phyloP scores from a whole-genome alignment of 2,797 vertebrate genomes.

The Apodemus agrarius region DNA sequence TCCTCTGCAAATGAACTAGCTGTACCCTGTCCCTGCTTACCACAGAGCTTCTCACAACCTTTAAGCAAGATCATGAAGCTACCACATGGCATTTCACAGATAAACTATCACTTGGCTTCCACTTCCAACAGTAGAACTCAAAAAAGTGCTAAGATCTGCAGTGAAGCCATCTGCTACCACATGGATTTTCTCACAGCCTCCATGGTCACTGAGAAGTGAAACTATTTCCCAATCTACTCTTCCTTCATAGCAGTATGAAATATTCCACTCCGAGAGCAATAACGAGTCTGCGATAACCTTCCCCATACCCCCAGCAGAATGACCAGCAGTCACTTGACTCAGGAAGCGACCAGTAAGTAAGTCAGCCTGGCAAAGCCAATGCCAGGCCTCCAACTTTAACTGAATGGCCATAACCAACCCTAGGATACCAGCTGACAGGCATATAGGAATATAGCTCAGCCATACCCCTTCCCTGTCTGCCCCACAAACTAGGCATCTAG shows the following conservation, averaged over 20 bases:
- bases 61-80: slow-evolving; percentile 84
- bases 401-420: slow-evolving; percentile 72
- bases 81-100: slow-evolving; percentile 91
- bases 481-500: slow-evolving; percentile 64
- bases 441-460: neutral
- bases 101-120: slow-evolving; percentile 83
- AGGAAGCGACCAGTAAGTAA: slow-evolving; percentile 88
- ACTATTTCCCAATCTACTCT: slow-evolving; percentile 89
- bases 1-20: neutral
- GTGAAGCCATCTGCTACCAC: neutral
- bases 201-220: slow-evolving; percentile 94
- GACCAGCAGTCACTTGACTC: slow-evolving; percentile 88
- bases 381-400: slow-evolving; percentile 76
- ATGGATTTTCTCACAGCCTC: slow-evolving; percentile 74
- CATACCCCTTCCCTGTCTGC: neutral
- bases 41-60: slow-evolving; percentile 75
- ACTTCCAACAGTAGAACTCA: neutral
- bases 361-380: slow-evolving; percentile 17
- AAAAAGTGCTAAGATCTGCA: neutral
- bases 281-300: neutral
- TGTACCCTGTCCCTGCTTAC: neutral
- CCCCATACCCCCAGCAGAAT: slow-evolving; percentile 80
- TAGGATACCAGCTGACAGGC: neutral
- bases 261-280: slow-evolving; percentile 91
- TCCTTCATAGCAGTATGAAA: slow-evolving; percentile 87